A percentile compares a stretch with the other conserved stretches of the same genome.
Evolutionary conservation across 2,888 invertebrate genomes (phyloP).

Genomic region (Halictus quadricinctus): DNA sequence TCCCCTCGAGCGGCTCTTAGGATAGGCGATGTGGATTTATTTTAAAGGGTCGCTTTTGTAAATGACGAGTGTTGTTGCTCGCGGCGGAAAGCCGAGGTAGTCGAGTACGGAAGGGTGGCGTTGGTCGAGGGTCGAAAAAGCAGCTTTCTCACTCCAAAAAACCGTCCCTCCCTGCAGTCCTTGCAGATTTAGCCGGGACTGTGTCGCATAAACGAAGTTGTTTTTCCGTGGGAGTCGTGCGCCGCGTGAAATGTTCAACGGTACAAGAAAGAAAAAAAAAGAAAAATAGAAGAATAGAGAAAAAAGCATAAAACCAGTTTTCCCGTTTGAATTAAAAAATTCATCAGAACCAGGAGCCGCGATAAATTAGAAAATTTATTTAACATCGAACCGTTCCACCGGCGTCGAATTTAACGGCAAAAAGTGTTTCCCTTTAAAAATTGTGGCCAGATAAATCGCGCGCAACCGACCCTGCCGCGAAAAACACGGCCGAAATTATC

Average conservation of each 20-base stretch:
- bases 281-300: not conserved
- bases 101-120: constrained; percentile 57
- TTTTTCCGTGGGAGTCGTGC: constrained; percentile 22
- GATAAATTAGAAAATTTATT: not conserved
- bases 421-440: not conserved
- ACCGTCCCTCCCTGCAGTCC: constrained; percentile 33
- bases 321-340: not conserved
- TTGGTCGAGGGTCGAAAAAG: constrained; percentile 54
- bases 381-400: not conserved
- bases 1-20: constrained; percentile 58
- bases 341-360: not conserved
- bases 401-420: not conserved
- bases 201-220: constrained; percentile 23
- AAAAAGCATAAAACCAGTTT: not conserved
- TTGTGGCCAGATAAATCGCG: constrained; percentile 24
- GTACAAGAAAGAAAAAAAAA: not conserved
- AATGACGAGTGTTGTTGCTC: constrained; percentile 72
- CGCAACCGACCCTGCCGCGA: not conserved
- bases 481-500: constrained; percentile 34
- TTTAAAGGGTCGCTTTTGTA: constrained; percentile 71
- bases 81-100: constrained; percentile 62
- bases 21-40: constrained; percentile 69
- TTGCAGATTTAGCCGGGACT: constrained; percentile 50
- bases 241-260: not conserved
- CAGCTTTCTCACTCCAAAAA: constrained; percentile 50